Evolutionary conservation across 2,113 vertebrate genomes (phyloP).

Genomic region (Coptodon bakossiorum): DNA sequence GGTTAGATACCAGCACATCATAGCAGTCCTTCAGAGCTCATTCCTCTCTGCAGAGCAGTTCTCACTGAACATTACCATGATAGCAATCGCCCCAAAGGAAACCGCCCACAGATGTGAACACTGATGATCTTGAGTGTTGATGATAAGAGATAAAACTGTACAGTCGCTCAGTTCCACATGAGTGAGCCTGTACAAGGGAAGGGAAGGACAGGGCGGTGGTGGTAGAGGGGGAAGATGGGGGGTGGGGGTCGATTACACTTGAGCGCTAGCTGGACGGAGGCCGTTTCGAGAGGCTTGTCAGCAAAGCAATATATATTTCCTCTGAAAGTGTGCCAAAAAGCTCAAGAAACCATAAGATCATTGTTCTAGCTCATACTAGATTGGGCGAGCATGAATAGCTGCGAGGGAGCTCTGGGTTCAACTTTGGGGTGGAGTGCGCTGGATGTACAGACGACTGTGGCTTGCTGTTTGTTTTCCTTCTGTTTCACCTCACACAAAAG

Average conservation of each 20-base stretch:
- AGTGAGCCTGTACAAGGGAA: slow-evolving; percentile 6
- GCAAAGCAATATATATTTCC: slow-evolving; percentile 2
- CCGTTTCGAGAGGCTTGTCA: neutral
- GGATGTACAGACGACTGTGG: neutral
- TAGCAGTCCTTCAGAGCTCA: neutral
- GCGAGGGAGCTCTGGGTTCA: neutral
- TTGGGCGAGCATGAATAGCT: neutral
- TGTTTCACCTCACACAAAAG: neutral
- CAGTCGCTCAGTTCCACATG: slow-evolving; percentile 47
- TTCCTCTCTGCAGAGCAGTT: neutral
- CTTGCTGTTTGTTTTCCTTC: neutral
- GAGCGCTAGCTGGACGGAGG: neutral
- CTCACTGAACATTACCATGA: neutral
- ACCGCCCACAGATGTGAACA: slow-evolving; percentile 48
- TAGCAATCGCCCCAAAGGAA: slow-evolving; percentile 35
- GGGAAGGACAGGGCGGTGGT: neutral
- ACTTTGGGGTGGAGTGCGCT: neutral
- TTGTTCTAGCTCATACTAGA: slow-evolving; percentile 32
- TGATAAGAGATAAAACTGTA: slow-evolving; percentile 57
- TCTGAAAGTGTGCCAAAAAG: slow-evolving; percentile 22
- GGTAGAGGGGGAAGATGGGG: neutral
- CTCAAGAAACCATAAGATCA: slow-evolving; percentile 37
- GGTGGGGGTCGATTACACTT: slow-evolving; percentile 35
- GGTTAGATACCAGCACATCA: slow-evolving; percentile 2
- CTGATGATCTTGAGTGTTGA: slow-evolving; percentile 56